Base-by-base conservation (phyloP, 1,140 invertebrate genomes). In the Trachelipus rathkii region DNA sequence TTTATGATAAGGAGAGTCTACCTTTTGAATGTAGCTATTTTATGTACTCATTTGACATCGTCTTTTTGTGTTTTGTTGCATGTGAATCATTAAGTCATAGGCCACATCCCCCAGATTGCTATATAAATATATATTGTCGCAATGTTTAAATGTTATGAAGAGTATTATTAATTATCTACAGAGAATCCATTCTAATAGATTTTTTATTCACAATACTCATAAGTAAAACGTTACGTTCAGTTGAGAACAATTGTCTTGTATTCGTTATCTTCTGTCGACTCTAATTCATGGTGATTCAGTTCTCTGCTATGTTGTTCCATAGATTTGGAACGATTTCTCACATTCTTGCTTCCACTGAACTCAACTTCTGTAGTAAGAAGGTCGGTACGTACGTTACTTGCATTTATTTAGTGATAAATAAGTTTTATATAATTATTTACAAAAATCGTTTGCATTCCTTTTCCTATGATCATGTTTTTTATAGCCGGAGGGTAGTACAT, bases 231-330 rank as follows among this genome's bases (percentile, higher is more conserved):
- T 89, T n/a, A 89, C 83, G 85, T 91, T 72, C 85, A 88, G 81
- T 84, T 94, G 60, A 97, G 99, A 85, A 96, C 97, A 0, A 97
- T 99, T 77, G 96, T 88, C 87, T 99, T 21, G 93, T 98, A 0
- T 98, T 99, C 84, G 95, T 99, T 72, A 94, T 97, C 85, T 98
- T 99, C 88, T 99, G n/a, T 99, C 84, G 95, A n/a, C 95, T 21
- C 87, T 97, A 53, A 98, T 98, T 87, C 87, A n/a, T 99, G 84
- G 87, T 98, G 8, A 97, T 99, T 81, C 96, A 99, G 85, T 98
- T 99, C 85, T 90, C 92, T 68, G 96, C 95, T 79, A 99, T 99
- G 97, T 90, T 99, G 87, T 96, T 98, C 89, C 97, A 99, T 92
- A 91, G 97, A 81, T 98, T 99, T 84, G 96, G 95, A 82, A 99